A percentile compares a stretch with the other conserved stretches of the same genome.
phyloP scores from a whole-genome alignment of 30 jellyfish, hydroid and myxozoan genomes.

The Hydractinia symbiolongicarpus region DNA sequence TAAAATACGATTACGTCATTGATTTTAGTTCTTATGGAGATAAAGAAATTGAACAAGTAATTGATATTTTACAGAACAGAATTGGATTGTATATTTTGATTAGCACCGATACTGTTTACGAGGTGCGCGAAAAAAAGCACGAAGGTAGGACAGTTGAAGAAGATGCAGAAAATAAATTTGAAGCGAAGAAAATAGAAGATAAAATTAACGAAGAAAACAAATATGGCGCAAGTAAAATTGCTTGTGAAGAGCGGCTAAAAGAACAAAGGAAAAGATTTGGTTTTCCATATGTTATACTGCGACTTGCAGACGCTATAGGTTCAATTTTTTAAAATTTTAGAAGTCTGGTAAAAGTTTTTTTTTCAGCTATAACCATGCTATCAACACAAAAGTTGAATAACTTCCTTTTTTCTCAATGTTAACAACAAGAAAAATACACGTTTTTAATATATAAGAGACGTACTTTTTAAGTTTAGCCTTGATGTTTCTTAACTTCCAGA shows the following conservation, averaged over 20 bases:
- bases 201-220: conserved; percentile 37
- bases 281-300: conserved; percentile 77
- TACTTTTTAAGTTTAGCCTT: neutral
- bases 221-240: conserved; percentile 76
- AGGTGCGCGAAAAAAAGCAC: conserved; percentile 62
- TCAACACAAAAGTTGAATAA: too few relatives aligned
- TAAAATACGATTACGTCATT: conserved; percentile 69
- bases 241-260: conserved; percentile 72
- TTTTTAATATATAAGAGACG: too few relatives aligned
- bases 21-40: conserved; percentile 81
- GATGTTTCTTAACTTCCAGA: too few relatives aligned
- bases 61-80: conserved; percentile 60
- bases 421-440: too few relatives aligned
- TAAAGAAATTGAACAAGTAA: conserved; percentile 68
- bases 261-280: conserved; percentile 78
- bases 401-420: too few relatives aligned
- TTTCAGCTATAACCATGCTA: too few relatives aligned
- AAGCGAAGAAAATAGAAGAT: conserved; percentile 29
- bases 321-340: neutral
- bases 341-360: too few relatives aligned
- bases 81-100: conserved; percentile 53
- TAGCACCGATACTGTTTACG: conserved; percentile 92
- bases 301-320: conserved; percentile 92
- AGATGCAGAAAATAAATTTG: conserved; percentile 39
- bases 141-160: conserved; percentile 47